Conservation (phyloP, 2,888 invertebrate species). For the Hetaerina titia region DNA sequence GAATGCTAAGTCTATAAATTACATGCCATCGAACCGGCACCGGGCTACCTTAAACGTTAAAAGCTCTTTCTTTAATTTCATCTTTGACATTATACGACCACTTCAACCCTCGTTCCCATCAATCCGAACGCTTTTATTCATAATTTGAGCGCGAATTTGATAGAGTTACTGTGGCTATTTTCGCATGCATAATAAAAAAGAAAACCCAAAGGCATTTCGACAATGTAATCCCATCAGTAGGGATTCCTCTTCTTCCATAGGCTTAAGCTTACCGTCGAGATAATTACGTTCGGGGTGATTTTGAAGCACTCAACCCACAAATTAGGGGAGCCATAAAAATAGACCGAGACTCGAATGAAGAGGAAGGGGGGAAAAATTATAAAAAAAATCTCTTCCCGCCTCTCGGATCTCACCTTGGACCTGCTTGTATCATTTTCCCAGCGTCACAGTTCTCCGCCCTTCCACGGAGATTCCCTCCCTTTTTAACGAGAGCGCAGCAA, state of each 20-base stretch:
- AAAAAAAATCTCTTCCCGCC: background rate
- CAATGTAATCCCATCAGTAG: background rate
- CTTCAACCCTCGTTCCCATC: background rate
- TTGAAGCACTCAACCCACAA: conserved; percentile 30
- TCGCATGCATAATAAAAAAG: conserved; percentile 3
- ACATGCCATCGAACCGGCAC: background rate
- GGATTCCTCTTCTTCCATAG: background rate
- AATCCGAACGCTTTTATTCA: background rate
- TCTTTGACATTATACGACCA: conserved; percentile 9
- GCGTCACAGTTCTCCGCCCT: background rate
- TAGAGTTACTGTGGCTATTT: background rate
- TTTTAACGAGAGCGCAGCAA: background rate
- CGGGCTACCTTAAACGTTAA: background rate
- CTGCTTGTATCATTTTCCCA: background rate
- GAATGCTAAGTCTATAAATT: background rate
- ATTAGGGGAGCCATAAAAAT: conserved; percentile 16
- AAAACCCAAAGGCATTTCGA: background rate
- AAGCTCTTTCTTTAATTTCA: conserved; percentile 17
- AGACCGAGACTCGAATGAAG: background rate
- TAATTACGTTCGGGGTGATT: conserved; percentile 3
- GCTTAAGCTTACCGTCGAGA: background rate
- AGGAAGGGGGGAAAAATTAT: background rate
- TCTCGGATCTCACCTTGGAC: background rate
- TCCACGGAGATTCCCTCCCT: background rate
- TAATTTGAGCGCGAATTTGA: background rate